A percentile compares a stretch with the other conserved stretches of the same genome.
Evolutionary conservation across 2,113 vertebrate genomes (phyloP).

Genomic region (Carassius auratus): DNA sequence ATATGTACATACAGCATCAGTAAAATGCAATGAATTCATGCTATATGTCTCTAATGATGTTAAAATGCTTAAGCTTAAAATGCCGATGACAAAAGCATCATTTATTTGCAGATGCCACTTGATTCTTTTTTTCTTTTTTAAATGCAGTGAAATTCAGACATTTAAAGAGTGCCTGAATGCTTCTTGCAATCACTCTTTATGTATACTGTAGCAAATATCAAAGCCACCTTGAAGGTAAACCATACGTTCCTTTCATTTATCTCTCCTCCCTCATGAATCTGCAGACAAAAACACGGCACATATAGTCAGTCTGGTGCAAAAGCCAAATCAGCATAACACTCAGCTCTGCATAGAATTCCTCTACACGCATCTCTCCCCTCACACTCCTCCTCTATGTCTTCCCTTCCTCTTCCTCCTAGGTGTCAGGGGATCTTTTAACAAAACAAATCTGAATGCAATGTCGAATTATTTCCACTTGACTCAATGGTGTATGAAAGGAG

Average conservation of each 20-base stretch:
- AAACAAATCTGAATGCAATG: slow-evolving; percentile 70
- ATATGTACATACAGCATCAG: background rate
- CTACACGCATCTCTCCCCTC: slow-evolving; percentile 27
- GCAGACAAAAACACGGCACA: background rate
- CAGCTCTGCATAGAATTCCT: background rate
- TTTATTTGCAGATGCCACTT: background rate
- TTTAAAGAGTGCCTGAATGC: no score
- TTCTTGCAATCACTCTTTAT: background rate
- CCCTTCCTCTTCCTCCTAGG: slow-evolving; percentile 47
- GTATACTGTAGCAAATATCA: slow-evolving; percentile 17
- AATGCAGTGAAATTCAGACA: no score
- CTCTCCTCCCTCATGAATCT: background rate
- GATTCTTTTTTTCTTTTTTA: background rate
- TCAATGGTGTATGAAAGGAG: slow-evolving; percentile 69
- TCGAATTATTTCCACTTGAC: slow-evolving; percentile 74
- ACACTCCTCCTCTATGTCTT: slow-evolving; percentile 48
- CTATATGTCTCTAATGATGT: no score
- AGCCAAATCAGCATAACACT: background rate
- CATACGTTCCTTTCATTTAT: background rate
- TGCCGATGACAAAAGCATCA: background rate
- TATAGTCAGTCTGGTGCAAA: background rate
- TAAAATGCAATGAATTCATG: no score
- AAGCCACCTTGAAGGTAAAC: background rate
- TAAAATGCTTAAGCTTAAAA: no score
- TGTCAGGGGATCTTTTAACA: slow-evolving; percentile 64